These are phyloP conservation scores for Silurus meridionalis DNA, from an alignment of 2,113 vertebrate species.

Conservation along the genomic window DNA sequence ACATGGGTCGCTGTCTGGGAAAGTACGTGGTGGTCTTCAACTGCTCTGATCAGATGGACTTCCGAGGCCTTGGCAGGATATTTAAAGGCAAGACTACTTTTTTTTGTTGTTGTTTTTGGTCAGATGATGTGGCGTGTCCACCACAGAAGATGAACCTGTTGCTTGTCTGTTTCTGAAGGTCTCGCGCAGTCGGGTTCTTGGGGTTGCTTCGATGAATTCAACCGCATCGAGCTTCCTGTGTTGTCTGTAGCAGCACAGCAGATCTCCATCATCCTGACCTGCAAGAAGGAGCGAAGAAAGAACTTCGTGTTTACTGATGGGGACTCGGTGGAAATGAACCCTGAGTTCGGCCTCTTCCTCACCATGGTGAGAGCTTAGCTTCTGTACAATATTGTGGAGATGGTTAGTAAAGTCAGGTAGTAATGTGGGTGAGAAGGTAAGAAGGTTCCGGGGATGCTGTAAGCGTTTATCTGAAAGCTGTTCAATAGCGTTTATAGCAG, in stretches of 20 bases:
- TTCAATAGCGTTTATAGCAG: too few species aligned
- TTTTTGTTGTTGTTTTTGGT: not conserved
- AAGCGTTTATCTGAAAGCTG: too few species aligned
- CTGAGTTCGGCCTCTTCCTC: slow-evolving; percentile 95
- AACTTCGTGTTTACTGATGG: slow-evolving; percentile 93
- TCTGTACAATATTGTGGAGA: too few species aligned
- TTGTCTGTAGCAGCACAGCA: slow-evolving; percentile 96
- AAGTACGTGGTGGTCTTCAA: slow-evolving; percentile 98
- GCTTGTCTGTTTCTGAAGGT: slow-evolving; percentile 72
- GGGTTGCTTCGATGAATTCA: slow-evolving; percentile 99
- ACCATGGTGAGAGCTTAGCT: slow-evolving; percentile 82
- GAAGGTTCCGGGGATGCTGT: too few species aligned
- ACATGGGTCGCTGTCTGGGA: slow-evolving; percentile 95
- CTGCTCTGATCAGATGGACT: slow-evolving; percentile 98
- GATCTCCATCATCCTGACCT: slow-evolving; percentile 89
- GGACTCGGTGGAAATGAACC: slow-evolving; percentile 90
- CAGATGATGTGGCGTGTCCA: not conserved
- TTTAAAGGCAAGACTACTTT: slow-evolving; percentile 81
- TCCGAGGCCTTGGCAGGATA: slow-evolving; percentile 93
- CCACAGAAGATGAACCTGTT: not conserved
- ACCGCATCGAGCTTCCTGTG: slow-evolving; percentile 93
- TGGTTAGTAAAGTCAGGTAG: too few species aligned
- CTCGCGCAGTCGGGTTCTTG: slow-evolving; percentile 96
- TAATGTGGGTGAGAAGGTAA: too few species aligned
- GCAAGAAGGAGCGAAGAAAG: slow-evolving; percentile 88